Percentiles rank a stretch among this genome's conserved stretches.
These are phyloP conservation scores for Pseudomyrmex sp. DNA, from an alignment of 1,140 invertebrate species.

Conservation along the genomic window DNA sequence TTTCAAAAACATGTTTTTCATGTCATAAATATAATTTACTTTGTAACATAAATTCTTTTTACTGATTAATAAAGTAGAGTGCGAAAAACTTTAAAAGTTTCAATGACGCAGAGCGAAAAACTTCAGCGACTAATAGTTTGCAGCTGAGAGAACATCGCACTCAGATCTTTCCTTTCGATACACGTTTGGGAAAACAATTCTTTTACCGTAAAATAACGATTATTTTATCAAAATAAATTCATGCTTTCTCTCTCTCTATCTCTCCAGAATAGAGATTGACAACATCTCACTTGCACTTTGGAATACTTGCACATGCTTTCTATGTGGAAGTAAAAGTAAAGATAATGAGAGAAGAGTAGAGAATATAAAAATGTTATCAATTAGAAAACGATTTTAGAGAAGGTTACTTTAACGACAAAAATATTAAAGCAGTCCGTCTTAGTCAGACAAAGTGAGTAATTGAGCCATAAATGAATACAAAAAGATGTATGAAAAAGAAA, in stretches of 20 bases:
- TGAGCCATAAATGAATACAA: slow-evolving; percentile 8
- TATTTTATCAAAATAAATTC: not conserved
- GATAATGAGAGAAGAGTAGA: too few relatives aligned
- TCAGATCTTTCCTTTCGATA: not conserved
- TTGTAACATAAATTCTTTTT: not conserved
- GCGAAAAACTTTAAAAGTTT: slow-evolving; percentile 4
- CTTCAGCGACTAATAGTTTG: slow-evolving; percentile 54
- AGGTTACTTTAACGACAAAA: not conserved
- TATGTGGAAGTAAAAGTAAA: too few relatives aligned
- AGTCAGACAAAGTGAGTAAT: slow-evolving; percentile 10
- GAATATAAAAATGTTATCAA: too few relatives aligned
- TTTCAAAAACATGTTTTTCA: not conserved
- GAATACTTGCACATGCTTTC: too few relatives aligned
- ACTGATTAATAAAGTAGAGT: not conserved
- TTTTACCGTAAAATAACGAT: slow-evolving; percentile 1
- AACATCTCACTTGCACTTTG: too few relatives aligned
- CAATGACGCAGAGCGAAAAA: slow-evolving; percentile 49
- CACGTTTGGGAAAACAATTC: too few relatives aligned
- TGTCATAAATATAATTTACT: not conserved
- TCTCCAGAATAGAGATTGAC: too few relatives aligned
- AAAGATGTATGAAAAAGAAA: slow-evolving; percentile 17
- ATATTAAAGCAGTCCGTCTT: not conserved
- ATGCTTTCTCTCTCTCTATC: too few relatives aligned
- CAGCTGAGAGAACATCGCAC: slow-evolving; percentile 56
- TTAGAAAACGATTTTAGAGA: not conserved